These are phyloP conservation scores for Sapajus apella DNA, from an alignment of 2,113 vertebrate species.

Conservation along the genomic window DNA sequence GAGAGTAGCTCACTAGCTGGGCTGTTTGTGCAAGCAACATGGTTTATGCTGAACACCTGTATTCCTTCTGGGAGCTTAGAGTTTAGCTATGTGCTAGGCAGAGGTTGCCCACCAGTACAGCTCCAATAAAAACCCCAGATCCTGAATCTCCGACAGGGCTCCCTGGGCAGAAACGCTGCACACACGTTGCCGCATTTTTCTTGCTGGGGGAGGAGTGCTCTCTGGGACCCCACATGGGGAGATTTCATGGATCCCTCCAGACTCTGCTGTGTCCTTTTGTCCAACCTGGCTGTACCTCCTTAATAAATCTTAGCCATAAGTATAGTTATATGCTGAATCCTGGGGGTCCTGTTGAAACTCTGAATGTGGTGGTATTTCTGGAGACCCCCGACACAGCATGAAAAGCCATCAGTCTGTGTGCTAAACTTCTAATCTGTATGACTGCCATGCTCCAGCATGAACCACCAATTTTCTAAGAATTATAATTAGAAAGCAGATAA, in stretches of 20 bases:
- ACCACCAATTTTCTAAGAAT: not conserved
- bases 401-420: not conserved
- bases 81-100: not conserved
- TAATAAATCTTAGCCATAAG: not conserved
- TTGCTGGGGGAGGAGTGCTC: not conserved
- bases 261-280: not conserved
- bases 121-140: not conserved
- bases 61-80: not conserved
- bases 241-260: too few species aligned
- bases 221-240: too few species aligned
- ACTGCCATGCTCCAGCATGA: not conserved
- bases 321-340: too few species aligned
- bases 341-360: not conserved
- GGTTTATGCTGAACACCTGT: not conserved
- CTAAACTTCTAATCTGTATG: not conserved
- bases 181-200: fast-evolving
- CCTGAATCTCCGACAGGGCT: not conserved
- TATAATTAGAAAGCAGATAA: not conserved
- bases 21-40: not conserved
- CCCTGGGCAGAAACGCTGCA: not conserved
- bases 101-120: not conserved
- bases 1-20: not conserved
- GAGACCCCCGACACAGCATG: too few species aligned
- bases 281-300: not conserved
- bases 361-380: not conserved